Evolutionary conservation across 2,113 vertebrate genomes (phyloP).

Genomic region (Rynchops niger): DNA sequence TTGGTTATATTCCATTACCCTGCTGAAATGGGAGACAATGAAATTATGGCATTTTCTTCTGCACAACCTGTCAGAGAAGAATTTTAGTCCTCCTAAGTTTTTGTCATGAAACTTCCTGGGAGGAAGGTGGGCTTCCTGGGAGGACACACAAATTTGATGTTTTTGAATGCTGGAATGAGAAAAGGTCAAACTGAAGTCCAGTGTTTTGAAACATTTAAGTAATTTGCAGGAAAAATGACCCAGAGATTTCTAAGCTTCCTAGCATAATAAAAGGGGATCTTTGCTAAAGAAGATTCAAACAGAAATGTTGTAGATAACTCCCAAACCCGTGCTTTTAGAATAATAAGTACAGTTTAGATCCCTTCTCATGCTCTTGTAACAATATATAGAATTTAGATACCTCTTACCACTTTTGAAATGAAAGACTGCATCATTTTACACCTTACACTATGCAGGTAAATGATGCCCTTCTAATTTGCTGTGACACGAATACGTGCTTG

Average conservation of each 20-base stretch:
- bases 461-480: not conserved
- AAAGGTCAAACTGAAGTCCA: not conserved
- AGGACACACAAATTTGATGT: not conserved
- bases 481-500: not conserved
- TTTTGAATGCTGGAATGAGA: not conserved
- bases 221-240: not conserved
- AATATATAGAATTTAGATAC: not conserved
- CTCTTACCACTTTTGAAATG: not conserved
- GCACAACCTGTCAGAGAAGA: not conserved
- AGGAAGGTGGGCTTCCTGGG: not conserved
- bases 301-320: not conserved
- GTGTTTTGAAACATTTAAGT: not conserved
- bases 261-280: not conserved
- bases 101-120: not conserved
- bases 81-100: not conserved
- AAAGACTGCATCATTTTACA: constrained; percentile 18
- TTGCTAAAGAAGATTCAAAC: not conserved
- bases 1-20: not conserved
- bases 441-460: not conserved
- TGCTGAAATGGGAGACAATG: not conserved
- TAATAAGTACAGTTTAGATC: not conserved
- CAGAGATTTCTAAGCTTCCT: not conserved
- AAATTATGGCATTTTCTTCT: not conserved
- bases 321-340: not conserved
- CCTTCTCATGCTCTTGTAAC: not conserved